Evolutionary conservation across 2,797 vertebrate species (phyloP), one percentile per base, ranked within the genome.

Genomic region (Lemur catta): DNA sequence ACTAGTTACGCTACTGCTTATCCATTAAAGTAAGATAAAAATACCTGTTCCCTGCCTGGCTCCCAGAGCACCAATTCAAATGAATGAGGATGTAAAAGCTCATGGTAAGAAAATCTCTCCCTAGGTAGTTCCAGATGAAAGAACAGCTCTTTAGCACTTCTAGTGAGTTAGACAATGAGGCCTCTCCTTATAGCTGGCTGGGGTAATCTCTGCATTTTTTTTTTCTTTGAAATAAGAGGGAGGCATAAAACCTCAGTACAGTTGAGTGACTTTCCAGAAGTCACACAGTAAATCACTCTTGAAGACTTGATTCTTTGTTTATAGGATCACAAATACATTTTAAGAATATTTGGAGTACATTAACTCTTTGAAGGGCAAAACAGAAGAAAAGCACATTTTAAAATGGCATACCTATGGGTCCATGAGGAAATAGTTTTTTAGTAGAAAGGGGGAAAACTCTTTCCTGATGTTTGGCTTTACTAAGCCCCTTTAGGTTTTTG

Each of bases 31-130:
- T 93, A 94, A 97, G 97, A 97, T 97, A 97, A 97, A 98, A 97
- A 96, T 97, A 97, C 97, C 96, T 97, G 97, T 92, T 97, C 96
- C 89, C 57, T 67, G 95, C 96, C 94, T 55, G 43, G 91, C 69
- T 98, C 97, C 97, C 97, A 95, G 89, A 97, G 71, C 94, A 6
- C 93, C 97, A 96, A 97, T 98, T 98, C 97, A 96, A 91, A 97
- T 97, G 96, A 98, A 97, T 97, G 97, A 98, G 97, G 92, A 97
- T 97, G 91, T 97, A 97, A 97, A 97, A 97, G 97, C 97, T 97
- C 97, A 89, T 28, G 93, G 95, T 96, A 96, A 97, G 97, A 88
- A 95, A 97, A 97, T 97, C 95, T 97, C 97, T 97, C 97, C 95
- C 96, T 92, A 93, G 97, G 94, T 96, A 97, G 94, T 96, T 97